A percentile compares a stretch with the other conserved stretches of the same genome.
Conservation (phyloP, 1,140 invertebrate species). For the Ostrea denselamellosa region DNA sequence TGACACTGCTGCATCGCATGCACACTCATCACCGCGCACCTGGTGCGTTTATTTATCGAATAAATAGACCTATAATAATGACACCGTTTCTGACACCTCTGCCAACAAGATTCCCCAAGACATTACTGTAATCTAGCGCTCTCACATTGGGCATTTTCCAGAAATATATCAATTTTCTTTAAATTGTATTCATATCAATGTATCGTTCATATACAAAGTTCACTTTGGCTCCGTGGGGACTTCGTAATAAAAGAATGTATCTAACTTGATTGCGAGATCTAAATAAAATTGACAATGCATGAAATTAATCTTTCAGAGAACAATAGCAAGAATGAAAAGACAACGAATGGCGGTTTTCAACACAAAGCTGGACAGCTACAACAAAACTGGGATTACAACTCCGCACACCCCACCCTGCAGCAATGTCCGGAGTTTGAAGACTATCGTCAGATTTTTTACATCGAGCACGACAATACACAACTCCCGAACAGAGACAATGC, state of each 20-base stretch:
- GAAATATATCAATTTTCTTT: not conserved
- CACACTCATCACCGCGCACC: constrained; percentile 25
- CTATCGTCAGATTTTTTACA: constrained; percentile 27
- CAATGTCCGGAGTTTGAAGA: not conserved
- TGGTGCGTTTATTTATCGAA: constrained; percentile 14
- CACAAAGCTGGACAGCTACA: not conserved
- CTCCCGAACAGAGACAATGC: not conserved
- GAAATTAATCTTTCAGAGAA: not conserved
- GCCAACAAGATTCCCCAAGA: not conserved
- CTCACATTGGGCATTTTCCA: not conserved
- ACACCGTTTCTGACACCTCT: constrained; percentile 19
- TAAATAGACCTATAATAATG: constrained; percentile 24
- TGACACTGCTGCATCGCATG: constrained; percentile 23
- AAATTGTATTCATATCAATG: not conserved
- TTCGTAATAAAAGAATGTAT: not conserved
- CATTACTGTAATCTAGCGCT: not conserved
- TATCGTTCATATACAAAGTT: too few species aligned
- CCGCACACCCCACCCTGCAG: not conserved
- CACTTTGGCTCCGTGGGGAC: too few species aligned
- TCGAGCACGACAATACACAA: constrained; percentile 2
- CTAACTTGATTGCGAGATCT: not conserved
- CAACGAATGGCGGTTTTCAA: not conserved
- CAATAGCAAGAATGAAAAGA: not conserved
- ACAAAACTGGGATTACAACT: not conserved
- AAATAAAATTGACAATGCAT: not conserved